Conservation (phyloP, 1,140 invertebrate genomes). For the Bombus superbus region DNA sequence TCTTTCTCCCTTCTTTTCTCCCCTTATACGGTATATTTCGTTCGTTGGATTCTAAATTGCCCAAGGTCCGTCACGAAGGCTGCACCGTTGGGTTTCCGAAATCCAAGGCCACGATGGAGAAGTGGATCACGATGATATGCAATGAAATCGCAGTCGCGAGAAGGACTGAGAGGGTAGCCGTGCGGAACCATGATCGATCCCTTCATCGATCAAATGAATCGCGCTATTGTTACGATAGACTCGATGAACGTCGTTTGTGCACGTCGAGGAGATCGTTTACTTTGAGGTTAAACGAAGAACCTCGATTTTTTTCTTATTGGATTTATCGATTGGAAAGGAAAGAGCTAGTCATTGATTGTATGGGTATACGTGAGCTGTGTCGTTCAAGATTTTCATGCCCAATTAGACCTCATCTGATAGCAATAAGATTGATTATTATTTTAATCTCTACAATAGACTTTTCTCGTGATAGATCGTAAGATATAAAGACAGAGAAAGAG, state of each 20-base stretch:
- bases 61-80: constrained; percentile 45
- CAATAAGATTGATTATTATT: not conserved
- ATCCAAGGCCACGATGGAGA: constrained; percentile 35
- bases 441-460: too few species aligned
- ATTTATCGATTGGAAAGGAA: not conserved
- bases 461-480: too few species aligned
- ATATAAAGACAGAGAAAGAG: too few species aligned
- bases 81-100: constrained; percentile 37
- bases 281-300: not conserved
- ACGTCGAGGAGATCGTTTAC: not conserved
- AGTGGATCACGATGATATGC: constrained; percentile 57
- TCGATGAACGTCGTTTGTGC: not conserved
- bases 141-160: constrained; percentile 42
- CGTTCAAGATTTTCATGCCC: not conserved
- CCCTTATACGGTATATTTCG: not conserved
- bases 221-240: constrained; percentile 26
- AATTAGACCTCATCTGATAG: not conserved
- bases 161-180: constrained; percentile 24
- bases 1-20: not conserved
- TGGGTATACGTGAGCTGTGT: not conserved
- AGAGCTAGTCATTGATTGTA: too few species aligned
- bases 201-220: constrained; percentile 33
- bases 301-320: not conserved
- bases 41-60: constrained; percentile 34
- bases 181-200: constrained; percentile 31